Base-by-base conservation (phyloP, 2,888 invertebrate genomes). In the Perizoma affinitatum region DNA sequence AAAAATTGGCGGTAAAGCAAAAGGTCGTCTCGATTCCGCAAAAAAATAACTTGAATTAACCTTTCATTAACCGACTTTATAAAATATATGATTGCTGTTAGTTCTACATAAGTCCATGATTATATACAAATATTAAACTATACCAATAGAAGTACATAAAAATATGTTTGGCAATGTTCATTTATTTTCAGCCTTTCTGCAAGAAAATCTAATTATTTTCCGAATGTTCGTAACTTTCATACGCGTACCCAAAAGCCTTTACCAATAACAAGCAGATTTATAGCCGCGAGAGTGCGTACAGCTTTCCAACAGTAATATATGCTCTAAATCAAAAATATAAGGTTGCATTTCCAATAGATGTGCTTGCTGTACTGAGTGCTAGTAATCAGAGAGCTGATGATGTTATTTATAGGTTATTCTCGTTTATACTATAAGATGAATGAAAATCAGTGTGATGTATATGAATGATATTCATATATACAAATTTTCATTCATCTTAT, bases 231-330 rank as follows among this genome's bases (percentile, higher is more conserved):
- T 49, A 64, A 58, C 54, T 56, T 58, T 54, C 54, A 38, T 52
- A 53, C 38, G 34, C 22, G 38, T 50, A 50, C 52, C 47, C 52
- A 55, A 53, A 54, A 56, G 46, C 55, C 43, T 65, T 65, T 61
- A 10, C 61, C 55, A 59, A 56, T 56, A 55, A 61, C 58, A 58
- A 58, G 61, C 46, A 52, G 55, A 65, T 65, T 65, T 61, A 65
- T 61, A 40, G 50, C 53, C 55, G 41, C 54, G 44, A 53, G 54
- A 56, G 65, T 53, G 58, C 55, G 44, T n/a, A 6, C 7, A 41
- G 47, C 10, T 36, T 50, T 36, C 10, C 6, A 10, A 53, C 5
- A 6, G 50, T 35, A 61, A 53, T 10, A 49, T 43, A n/a, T 33
- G 5, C 41, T 46, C 41, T 53, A 35, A 38, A n/a, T 0, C 33